Conservation (phyloP, 2,888 invertebrate genomes). For the Brassicogethes aeneus region DNA sequence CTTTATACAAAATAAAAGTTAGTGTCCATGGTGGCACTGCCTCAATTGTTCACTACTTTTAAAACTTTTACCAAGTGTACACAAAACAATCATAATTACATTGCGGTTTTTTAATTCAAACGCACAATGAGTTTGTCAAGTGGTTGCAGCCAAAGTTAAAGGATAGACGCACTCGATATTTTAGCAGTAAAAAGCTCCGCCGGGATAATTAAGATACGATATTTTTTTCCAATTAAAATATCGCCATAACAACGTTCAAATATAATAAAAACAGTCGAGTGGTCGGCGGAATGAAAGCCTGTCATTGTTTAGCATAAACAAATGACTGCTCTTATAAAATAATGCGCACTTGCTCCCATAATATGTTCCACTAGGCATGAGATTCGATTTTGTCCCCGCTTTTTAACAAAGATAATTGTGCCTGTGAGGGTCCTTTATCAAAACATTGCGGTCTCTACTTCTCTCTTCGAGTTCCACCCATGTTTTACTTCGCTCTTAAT, state of each 20-base stretch:
- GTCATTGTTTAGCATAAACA: conserved; percentile 34
- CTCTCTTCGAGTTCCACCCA: no score
- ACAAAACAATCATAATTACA: no score
- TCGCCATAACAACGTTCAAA: conserved; percentile 19
- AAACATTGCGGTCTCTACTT: neutral
- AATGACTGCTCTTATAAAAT: conserved; percentile 35
- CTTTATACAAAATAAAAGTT: no score
- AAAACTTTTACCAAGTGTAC: no score
- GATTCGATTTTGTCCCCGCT: conserved; percentile 29
- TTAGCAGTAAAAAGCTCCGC: neutral
- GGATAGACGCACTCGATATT: neutral
- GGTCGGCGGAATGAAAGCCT: conserved; percentile 31
- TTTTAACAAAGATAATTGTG: conserved; percentile 17
- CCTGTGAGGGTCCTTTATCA: conserved; percentile 6
- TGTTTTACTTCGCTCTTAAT: no score
- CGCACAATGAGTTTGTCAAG: no score
- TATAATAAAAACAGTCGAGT: conserved; percentile 25
- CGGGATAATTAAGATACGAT: conserved; percentile 24
- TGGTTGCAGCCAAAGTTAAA: neutral
- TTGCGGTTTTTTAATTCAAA: no score
- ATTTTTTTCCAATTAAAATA: conserved; percentile 31
- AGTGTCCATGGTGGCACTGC: no score
- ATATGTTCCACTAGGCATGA: conserved; percentile 33
- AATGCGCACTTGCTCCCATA: conserved; percentile 35
- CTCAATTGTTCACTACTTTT: no score